A percentile compares a stretch with the other conserved stretches of the same genome.
Conservation (phyloP, 2,113 vertebrate genomes). For the Gyps fulvus region DNA sequence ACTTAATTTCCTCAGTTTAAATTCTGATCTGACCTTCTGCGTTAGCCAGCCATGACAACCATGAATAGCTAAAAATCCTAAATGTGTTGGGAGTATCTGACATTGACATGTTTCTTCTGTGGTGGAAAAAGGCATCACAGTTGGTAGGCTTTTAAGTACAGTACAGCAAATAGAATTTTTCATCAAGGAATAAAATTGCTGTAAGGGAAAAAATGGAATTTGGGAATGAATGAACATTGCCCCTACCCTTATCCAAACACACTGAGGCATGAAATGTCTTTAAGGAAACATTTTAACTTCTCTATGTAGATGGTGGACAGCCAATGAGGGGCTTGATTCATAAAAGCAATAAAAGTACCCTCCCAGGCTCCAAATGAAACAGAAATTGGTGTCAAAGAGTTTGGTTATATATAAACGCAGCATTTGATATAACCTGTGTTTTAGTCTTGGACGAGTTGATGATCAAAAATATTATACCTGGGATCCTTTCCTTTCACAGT, state of each 20-base stretch:
- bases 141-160: background rate
- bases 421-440: background rate
- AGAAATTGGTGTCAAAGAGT: background rate
- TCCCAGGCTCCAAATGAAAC: background rate
- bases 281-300: background rate
- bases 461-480: background rate
- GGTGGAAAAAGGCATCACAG: background rate
- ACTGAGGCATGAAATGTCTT: background rate
- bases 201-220: background rate
- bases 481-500: background rate
- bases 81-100: background rate
- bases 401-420: background rate
- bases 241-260: background rate
- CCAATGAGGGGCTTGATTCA: background rate
- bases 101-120: background rate
- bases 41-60: background rate
- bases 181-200: background rate
- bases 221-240: background rate
- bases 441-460: background rate
- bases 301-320: background rate
- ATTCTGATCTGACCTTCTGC: background rate
- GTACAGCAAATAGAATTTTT: background rate
- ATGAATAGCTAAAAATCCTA: background rate
- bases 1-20: background rate
- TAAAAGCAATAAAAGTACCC: background rate